Conservation (phyloP, 2,797 vertebrate species). For the Distichodus sexfasciatus region DNA sequence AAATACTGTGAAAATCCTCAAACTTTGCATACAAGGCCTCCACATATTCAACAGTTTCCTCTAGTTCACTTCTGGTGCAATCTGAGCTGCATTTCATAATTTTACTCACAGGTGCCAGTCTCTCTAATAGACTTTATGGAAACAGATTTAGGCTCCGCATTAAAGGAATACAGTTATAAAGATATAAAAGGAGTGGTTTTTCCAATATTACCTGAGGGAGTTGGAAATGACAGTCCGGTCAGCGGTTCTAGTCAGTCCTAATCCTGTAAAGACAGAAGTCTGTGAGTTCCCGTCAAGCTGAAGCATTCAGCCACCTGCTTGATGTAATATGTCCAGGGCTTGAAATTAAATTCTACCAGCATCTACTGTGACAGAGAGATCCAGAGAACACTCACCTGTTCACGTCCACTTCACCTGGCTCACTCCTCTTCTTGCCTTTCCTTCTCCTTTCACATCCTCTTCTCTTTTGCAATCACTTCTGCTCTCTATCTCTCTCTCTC, state of each 20-base stretch:
- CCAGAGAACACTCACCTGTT: constrained; percentile 71
- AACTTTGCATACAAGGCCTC: constrained; percentile 31
- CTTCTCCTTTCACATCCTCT: constrained; percentile 11
- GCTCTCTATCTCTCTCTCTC: neutral
- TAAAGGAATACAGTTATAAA: neutral
- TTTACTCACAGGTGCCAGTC: neutral
- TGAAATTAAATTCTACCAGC: constrained; percentile 52
- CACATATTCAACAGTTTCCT: constrained; percentile 37
- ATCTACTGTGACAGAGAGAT: constrained; percentile 48
- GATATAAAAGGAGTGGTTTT: neutral
- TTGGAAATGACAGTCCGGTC: constrained; percentile 3
- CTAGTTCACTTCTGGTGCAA: neutral
- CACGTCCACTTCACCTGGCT: constrained; percentile 52
- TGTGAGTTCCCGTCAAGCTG: neutral
- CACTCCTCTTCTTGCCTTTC: constrained; percentile 45
- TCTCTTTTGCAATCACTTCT: constrained; percentile 8
- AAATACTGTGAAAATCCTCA: constrained; percentile 4
- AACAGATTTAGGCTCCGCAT: neutral
- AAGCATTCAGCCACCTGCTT: neutral
- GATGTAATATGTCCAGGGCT: neutral
- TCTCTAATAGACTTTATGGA: neutral
- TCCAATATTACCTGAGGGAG: constrained; percentile 21
- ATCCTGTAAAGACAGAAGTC: constrained; percentile 27
- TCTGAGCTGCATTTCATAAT: neutral
- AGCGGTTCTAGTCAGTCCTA: neutral